These are phyloP conservation scores for Caiman crocodilus DNA, from an alignment of 2,797 vertebrate species.

Conservation along the genomic window DNA sequence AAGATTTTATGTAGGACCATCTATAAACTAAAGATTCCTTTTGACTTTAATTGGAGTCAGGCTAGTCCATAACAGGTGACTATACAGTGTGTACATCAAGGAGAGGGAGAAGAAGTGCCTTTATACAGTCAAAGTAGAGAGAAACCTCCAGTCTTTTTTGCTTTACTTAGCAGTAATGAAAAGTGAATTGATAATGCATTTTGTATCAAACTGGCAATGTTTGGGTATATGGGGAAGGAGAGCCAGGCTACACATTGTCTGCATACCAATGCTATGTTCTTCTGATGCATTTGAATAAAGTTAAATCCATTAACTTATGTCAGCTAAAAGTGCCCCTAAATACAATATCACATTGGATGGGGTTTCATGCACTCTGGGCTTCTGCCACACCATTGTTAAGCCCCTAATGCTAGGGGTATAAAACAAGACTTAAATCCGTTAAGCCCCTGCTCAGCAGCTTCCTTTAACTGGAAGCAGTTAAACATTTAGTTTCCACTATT, in stretches of 20 bases:
- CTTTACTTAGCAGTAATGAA: not conserved
- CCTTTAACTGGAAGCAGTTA: too few relatives aligned
- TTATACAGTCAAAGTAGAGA: not conserved
- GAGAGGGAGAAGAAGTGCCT: not conserved
- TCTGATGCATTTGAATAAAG: not conserved
- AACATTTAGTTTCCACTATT: not conserved
- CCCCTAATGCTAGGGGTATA: not conserved
- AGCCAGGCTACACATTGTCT: not conserved
- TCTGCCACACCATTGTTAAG: not conserved
- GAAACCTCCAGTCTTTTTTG: not conserved
- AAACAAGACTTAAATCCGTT: not conserved
- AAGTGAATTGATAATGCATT: not conserved
- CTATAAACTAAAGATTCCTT: not conserved
- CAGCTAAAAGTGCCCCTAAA: not conserved
- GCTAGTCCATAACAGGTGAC: not conserved
- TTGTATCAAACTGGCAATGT: not conserved
- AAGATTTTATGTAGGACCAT: not conserved
- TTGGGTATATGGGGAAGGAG: too few relatives aligned
- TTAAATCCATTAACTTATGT: too few relatives aligned
- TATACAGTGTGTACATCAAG: not conserved
- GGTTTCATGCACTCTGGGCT: not conserved
- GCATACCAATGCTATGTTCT: too few relatives aligned
- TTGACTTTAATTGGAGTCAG: slow-evolving; percentile 6
- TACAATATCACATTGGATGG: not conserved
- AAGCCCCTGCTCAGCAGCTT: too few relatives aligned